phyloP scores from a whole-genome alignment of 2,113 vertebrate species.

The Callipepla californica region DNA sequence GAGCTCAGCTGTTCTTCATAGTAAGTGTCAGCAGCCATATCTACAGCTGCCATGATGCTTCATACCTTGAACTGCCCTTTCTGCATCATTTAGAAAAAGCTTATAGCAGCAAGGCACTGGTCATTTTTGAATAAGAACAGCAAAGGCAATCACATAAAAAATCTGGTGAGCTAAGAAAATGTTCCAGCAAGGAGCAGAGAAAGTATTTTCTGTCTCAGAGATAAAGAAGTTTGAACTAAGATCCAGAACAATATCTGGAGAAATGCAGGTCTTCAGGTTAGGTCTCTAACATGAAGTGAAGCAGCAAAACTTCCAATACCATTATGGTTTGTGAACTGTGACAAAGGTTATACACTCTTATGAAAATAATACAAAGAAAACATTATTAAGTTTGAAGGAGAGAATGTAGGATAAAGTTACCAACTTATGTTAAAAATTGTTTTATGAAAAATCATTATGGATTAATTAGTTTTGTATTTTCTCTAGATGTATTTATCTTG shows the following conservation, averaged over 20 bases:
- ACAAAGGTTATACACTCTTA: not conserved
- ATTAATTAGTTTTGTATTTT: not conserved
- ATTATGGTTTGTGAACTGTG: not conserved
- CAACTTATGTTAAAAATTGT: fast-evolving
- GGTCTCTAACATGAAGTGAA: not conserved
- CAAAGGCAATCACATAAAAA: not conserved
- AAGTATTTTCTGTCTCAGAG: not conserved
- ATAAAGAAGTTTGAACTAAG: not conserved
- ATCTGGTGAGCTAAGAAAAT: not conserved
- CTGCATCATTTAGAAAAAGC: not conserved
- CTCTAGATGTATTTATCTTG: fast-evolving
- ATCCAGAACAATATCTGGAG: not conserved
- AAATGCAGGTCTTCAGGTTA: not conserved
- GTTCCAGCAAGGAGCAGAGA: not conserved
- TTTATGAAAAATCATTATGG: not conserved
- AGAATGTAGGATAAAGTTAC: not conserved
- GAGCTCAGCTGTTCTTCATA: not conserved
- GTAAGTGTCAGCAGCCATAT: not conserved
- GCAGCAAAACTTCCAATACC: not conserved
- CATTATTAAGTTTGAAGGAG: not conserved
- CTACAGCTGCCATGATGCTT: not conserved
- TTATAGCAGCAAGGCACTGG: not conserved
- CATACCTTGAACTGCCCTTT: not conserved
- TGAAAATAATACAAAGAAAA: not conserved
- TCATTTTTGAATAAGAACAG: not conserved